Conservation (phyloP, 2,888 invertebrate genomes). For the Acrobasis consociella region DNA sequence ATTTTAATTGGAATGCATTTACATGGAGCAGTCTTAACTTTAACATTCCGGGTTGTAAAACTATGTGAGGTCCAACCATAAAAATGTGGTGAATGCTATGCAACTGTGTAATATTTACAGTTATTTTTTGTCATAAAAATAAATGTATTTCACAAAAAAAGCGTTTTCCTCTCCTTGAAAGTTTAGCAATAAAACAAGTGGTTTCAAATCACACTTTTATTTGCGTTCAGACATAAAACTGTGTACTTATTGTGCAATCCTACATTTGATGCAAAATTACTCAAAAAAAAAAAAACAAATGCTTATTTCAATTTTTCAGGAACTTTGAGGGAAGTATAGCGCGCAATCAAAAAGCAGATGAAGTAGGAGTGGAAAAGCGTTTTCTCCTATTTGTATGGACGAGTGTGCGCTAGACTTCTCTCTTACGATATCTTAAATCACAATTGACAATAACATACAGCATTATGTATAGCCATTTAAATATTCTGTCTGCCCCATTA, state of each 20-base stretch:
- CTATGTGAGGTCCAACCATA: constrained; percentile 33
- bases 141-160: constrained; percentile 25
- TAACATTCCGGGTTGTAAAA: constrained; percentile 47
- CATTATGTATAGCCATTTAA: too few species aligned
- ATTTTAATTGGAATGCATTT: neutral
- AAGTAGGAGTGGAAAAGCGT: too few species aligned
- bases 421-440: too few species aligned
- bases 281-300: too few species aligned
- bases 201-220: constrained; percentile 18
- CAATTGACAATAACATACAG: too few species aligned
- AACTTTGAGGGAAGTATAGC: too few species aligned
- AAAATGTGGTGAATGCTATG: constrained; percentile 38
- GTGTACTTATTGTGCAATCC: neutral
- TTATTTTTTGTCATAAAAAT: constrained; percentile 27
- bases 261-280: too few species aligned
- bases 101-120: constrained; percentile 20
- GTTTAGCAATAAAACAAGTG: constrained; percentile 1
- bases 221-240: neutral
- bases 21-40: constrained; percentile 40
- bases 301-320: too few species aligned
- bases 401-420: too few species aligned
- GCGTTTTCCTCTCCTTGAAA: constrained; percentile 6
- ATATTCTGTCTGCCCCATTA: too few species aligned
- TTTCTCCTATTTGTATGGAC: too few species aligned
- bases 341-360: too few species aligned